Conservation (phyloP, 2,113 vertebrate species). For the Agapornis roseicollis region DNA sequence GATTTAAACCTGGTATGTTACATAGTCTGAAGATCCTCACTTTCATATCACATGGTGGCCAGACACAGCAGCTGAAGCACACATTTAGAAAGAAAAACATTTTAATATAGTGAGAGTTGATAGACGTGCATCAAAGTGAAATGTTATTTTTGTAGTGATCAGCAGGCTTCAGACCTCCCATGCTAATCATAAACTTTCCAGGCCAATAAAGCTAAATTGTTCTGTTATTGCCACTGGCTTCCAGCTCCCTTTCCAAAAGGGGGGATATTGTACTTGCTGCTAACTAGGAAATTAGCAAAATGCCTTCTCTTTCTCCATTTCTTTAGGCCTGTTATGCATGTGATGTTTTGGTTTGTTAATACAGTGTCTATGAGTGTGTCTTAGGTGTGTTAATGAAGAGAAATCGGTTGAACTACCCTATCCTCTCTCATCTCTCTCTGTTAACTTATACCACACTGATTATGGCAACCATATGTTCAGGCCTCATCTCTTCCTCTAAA, state of each 20-base stretch:
- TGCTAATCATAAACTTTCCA: slow-evolving; percentile 31
- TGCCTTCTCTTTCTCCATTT: background rate
- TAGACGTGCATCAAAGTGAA: slow-evolving; percentile 33
- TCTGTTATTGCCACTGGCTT: slow-evolving; percentile 7
- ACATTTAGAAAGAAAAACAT: slow-evolving; percentile 38
- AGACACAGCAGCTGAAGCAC: slow-evolving; percentile 36
- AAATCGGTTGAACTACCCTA: background rate
- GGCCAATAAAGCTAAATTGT: background rate
- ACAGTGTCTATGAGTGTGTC: background rate
- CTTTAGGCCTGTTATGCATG: background rate
- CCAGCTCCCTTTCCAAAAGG: background rate
- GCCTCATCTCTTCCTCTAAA: background rate
- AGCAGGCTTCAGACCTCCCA: slow-evolving; percentile 39
- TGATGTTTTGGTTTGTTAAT: background rate
- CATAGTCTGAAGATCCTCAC: background rate
- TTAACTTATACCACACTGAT: background rate
- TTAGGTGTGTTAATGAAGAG: background rate
- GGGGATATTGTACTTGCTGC: background rate
- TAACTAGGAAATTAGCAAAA: background rate
- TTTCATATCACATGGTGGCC: slow-evolving; percentile 36
- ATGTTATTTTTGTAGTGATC: slow-evolving; percentile 34
- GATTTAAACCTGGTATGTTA: background rate
- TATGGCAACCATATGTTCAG: background rate
- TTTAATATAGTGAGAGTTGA: slow-evolving; percentile 41
- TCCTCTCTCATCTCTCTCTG: background rate